Evolutionary conservation across 64 coral and sea anemone species (phyloP).

Genomic region (Trachythela sp.): DNA sequence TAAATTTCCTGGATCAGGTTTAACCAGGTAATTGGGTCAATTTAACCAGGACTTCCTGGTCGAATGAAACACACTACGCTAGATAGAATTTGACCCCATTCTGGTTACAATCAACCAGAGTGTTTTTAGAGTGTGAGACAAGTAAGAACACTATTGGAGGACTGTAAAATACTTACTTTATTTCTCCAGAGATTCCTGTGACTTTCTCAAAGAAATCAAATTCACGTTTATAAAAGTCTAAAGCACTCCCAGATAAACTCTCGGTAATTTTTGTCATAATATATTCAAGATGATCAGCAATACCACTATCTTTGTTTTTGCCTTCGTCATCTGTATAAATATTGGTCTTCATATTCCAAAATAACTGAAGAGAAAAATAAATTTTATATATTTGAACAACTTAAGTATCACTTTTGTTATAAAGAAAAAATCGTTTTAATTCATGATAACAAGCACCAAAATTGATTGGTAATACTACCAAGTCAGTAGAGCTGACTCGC

Average conservation of each 20-base stretch:
- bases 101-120: too few relatives aligned
- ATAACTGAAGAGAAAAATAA: slow-evolving; percentile 54
- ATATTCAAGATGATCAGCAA: slow-evolving; percentile 73
- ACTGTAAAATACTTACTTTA: slow-evolving; percentile 61
- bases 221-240: slow-evolving; percentile 87
- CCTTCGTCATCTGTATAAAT: slow-evolving; percentile 90
- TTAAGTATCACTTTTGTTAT: too few relatives aligned
- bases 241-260: slow-evolving; percentile 74
- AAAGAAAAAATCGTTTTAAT: too few relatives aligned
- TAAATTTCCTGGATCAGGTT: too few relatives aligned
- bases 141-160: neutral
- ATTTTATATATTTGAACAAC: neutral
- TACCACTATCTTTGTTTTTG: slow-evolving; percentile 64
- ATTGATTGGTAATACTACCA: too few relatives aligned
- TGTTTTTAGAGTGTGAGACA: too few relatives aligned
- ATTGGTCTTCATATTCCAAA: slow-evolving; percentile 99
- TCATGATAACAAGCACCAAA: too few relatives aligned
- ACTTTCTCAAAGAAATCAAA: slow-evolving; percentile 99
- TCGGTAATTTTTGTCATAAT: slow-evolving; percentile 72
- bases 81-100: too few relatives aligned
- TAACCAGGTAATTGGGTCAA: too few relatives aligned
- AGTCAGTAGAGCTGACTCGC: too few relatives aligned
- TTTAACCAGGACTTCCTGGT: too few relatives aligned
- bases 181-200: slow-evolving; percentile 83
- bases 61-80: too few relatives aligned